Conservation (phyloP, 1,140 invertebrate species). For the Atta colombica region DNA sequence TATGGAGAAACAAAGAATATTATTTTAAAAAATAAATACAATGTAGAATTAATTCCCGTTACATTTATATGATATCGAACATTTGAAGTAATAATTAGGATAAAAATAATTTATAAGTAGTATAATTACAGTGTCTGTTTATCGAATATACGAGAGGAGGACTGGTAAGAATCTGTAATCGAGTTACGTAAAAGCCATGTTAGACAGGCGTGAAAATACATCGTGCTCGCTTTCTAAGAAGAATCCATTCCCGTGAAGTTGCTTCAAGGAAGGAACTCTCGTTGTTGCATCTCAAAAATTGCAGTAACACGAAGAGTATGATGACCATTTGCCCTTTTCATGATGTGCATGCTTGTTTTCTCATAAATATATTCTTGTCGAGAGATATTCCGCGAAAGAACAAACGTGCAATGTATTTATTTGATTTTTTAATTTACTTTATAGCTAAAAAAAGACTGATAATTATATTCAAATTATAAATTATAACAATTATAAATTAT, state of each 20-base stretch:
- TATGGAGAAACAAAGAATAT: not conserved
- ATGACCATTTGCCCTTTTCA: slow-evolving; percentile 62
- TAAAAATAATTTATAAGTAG: slow-evolving; percentile 10
- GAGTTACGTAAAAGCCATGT: slow-evolving; percentile 70
- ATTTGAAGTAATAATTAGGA: slow-evolving; percentile 20
- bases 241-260: slow-evolving; percentile 6
- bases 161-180: slow-evolving; percentile 68
- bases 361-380: slow-evolving; percentile 61
- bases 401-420: not conserved
- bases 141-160: slow-evolving; percentile 36
- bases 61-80: not conserved
- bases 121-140: not conserved
- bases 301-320: slow-evolving; percentile 34
- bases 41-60: not conserved
- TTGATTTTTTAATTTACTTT: not conserved
- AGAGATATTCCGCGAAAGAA: slow-evolving; percentile 35
- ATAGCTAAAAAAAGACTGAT: not conserved
- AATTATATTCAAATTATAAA: not conserved
- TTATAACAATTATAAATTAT: not conserved
- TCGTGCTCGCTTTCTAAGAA: slow-evolving; percentile 68
- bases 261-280: slow-evolving; percentile 58
- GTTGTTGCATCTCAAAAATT: slow-evolving; percentile 53
- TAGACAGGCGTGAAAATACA: slow-evolving; percentile 78
- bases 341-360: slow-evolving; percentile 53
- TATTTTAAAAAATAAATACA: not conserved